phyloP scores from a whole-genome alignment of 1,140 invertebrate genomes.

The Pseudoatta argentina region DNA sequence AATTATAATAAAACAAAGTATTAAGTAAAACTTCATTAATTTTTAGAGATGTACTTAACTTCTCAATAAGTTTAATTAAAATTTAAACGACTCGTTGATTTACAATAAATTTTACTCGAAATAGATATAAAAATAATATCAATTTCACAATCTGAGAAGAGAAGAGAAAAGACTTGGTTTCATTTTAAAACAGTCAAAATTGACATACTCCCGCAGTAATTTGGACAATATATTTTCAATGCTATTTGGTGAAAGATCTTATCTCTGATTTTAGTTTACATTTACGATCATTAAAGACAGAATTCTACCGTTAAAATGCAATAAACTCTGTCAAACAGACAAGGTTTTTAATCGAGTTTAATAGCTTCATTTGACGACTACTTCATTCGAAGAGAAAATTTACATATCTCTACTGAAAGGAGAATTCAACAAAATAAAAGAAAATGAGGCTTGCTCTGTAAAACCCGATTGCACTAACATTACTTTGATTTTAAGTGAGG shows the following conservation, averaged over 20 bases:
- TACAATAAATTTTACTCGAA: constrained; percentile 1
- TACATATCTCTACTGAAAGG: not conserved
- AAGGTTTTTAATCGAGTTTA: constrained; percentile 43
- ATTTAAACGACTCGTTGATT: constrained; percentile 6
- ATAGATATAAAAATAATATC: not conserved
- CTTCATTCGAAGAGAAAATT: constrained; percentile 26
- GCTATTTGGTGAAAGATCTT: constrained; percentile 20
- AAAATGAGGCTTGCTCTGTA: too few species aligned
- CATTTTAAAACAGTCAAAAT: not conserved
- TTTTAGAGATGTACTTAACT: not conserved
- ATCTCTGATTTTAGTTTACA: constrained; percentile 9
- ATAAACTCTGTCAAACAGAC: constrained; percentile 21
- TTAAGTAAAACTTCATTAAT: not conserved
- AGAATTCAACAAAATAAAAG: constrained; percentile 28
- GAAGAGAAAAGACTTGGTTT: not conserved
- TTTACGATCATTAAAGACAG: constrained; percentile 46
- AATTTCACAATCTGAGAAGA: constrained; percentile 25
- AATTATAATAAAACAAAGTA: not conserved
- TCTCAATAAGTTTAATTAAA: not conserved
- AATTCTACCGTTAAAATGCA: constrained; percentile 36
- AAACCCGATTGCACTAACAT: too few species aligned
- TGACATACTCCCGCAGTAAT: constrained; percentile 3
- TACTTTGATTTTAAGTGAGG: too few species aligned
- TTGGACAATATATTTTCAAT: constrained; percentile 38
- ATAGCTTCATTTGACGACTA: constrained; percentile 30